Percentiles rank a stretch among this genome's conserved stretches.
Evolutionary conservation across 2,797 vertebrate species (phyloP).

Genomic region (Sternotherus odoratus): DNA sequence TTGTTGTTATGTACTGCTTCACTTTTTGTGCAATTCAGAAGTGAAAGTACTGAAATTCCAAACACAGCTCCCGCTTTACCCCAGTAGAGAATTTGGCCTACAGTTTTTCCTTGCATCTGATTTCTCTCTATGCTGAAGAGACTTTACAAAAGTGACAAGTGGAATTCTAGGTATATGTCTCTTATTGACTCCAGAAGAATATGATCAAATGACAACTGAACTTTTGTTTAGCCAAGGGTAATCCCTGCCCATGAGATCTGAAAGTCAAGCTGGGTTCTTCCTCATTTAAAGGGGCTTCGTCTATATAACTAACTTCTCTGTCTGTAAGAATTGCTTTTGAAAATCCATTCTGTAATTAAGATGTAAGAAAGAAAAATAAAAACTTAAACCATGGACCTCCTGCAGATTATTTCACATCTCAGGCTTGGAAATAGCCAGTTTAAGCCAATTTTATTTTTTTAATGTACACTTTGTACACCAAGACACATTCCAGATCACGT

Average conservation of each 20-base stretch:
- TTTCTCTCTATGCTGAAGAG: neutral
- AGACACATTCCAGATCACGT: neutral
- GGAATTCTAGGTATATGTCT: neutral
- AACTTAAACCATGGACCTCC: neutral
- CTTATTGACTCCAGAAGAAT: neutral
- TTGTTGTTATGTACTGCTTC: neutral
- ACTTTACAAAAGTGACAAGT: neutral
- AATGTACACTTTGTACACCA: neutral
- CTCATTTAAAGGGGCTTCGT: neutral
- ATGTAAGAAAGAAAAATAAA: neutral
- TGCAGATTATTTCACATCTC: neutral
- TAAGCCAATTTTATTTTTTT: neutral
- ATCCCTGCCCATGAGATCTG: accelerated
- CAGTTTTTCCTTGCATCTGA: neutral
- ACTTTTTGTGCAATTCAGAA: neutral
- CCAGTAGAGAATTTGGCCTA: neutral
- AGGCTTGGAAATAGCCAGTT: neutral
- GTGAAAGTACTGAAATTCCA: neutral
- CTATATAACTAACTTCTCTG: neutral
- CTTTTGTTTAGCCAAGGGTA: neutral
- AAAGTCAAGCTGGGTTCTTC: neutral
- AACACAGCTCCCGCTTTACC: neutral
- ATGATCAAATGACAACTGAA: neutral
- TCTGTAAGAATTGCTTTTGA: neutral
- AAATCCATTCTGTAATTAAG: neutral